These are phyloP conservation scores for Xiphorhynchus elegans DNA, from an alignment of 2,113 vertebrate species.

Conservation along the genomic window DNA sequence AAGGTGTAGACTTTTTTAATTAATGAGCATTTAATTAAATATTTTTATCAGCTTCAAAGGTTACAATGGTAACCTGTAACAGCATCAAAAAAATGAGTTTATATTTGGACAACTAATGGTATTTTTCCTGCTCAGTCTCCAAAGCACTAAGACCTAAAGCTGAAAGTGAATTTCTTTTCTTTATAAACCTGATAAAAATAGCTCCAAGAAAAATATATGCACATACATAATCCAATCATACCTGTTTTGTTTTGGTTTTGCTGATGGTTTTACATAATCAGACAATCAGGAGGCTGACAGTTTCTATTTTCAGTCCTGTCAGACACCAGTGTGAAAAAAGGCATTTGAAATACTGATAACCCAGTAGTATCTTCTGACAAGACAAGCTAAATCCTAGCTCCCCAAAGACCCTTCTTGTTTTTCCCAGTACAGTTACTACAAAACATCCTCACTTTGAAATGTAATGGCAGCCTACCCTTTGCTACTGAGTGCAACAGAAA, in stretches of 20 bases:
- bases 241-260: slow-evolving; percentile 2
- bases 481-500: background rate
- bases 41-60: background rate
- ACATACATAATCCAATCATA: slow-evolving; percentile 44
- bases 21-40: background rate
- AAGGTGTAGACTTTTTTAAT: background rate
- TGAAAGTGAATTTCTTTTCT: background rate
- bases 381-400: background rate
- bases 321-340: background rate
- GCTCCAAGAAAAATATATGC: slow-evolving; percentile 21
- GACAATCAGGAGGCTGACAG: slow-evolving; percentile 14
- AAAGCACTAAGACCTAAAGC: background rate
- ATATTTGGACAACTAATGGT: background rate
- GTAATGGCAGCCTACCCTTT: background rate
- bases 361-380: background rate
- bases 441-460: background rate
- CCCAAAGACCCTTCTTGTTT: background rate
- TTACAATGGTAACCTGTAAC: background rate
- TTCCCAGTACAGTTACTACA: background rate
- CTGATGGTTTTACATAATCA: slow-evolving; percentile 37
- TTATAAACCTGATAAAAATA: background rate
- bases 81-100: background rate
- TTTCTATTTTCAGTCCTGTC: slow-evolving; percentile 35
- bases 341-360: background rate
- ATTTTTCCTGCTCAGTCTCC: background rate